Evolutionary conservation across 1,140 invertebrate genomes (phyloP).

Genomic region (Chrysopa pallens): DNA sequence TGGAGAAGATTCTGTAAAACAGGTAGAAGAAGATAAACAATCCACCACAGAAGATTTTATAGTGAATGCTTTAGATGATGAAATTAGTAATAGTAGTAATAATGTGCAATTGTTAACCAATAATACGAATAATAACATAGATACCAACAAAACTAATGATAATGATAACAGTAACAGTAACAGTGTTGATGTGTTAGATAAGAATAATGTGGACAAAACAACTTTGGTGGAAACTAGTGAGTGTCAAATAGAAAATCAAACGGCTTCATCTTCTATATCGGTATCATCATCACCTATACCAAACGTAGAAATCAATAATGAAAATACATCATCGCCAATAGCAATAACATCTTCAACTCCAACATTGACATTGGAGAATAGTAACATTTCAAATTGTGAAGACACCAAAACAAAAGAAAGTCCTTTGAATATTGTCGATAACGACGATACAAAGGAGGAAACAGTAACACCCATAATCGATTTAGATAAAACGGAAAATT

Average conservation of each 20-base stretch:
- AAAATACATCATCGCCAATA: too few species aligned
- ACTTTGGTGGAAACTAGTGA: slow-evolving; percentile 2
- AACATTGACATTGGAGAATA: too few species aligned
- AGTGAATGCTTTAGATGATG: slow-evolving; percentile 8
- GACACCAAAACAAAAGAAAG: too few species aligned
- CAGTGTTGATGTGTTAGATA: slow-evolving; percentile 1
- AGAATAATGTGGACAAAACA: slow-evolving; percentile 4
- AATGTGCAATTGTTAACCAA: slow-evolving; percentile 11
- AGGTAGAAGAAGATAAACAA: slow-evolving; percentile 7
- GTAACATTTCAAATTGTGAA: too few species aligned
- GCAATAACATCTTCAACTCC: too few species aligned
- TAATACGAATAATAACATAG: too few species aligned
- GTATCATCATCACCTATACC: background rate
- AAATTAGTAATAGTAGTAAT: slow-evolving; percentile 10
- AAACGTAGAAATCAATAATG: too few species aligned
- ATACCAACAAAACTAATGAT: too few species aligned
- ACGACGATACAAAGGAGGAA: slow-evolving; percentile 23
- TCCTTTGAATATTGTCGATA: slow-evolving; percentile 12
- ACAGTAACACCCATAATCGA: slow-evolving; percentile 26
- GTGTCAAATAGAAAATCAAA: background rate
- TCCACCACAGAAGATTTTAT: background rate
- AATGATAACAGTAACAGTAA: too few species aligned
- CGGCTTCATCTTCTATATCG: background rate
- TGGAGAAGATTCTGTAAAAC: slow-evolving; percentile 1
- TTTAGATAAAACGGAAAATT: slow-evolving; percentile 12